These are phyloP conservation scores for Scopus umbretta DNA, from an alignment of 2,113 vertebrate genomes.

Conservation along the genomic window DNA sequence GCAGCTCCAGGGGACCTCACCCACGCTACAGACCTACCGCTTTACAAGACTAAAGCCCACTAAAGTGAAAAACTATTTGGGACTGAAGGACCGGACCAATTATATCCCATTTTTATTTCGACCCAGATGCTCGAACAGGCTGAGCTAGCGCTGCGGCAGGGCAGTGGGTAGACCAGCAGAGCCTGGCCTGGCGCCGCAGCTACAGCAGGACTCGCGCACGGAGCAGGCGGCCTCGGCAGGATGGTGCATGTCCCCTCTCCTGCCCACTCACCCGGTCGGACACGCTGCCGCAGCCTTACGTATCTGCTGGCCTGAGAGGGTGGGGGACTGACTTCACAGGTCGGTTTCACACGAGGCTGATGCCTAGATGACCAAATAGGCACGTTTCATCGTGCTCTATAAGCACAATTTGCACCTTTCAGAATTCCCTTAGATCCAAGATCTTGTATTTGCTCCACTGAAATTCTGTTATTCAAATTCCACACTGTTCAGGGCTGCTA, in stretches of 20 bases:
- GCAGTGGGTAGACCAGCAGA: not conserved
- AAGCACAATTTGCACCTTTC: not conserved
- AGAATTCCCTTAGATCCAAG: not conserved
- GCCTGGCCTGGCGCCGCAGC: not conserved
- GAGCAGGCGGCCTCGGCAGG: not conserved
- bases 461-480: not conserved
- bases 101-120: not conserved
- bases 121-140: not conserved
- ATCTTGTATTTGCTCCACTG: not conserved
- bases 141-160: not conserved
- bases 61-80: not conserved
- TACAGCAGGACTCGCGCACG: fast-evolving
- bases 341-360: not conserved
- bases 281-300: fast-evolving
- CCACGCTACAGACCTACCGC: fast-evolving
- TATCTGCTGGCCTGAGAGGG: not conserved
- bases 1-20: not conserved
- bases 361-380: not conserved
- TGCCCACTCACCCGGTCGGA: not conserved
- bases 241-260: not conserved
- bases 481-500: not conserved
- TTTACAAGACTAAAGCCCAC: not conserved
- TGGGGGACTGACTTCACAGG: not conserved
- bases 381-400: fast-evolving
- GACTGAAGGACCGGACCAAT: not conserved